These are phyloP conservation scores for Hippocampus abdominalis DNA, from an alignment of 2,113 vertebrate species.

Conservation along the genomic window DNA sequence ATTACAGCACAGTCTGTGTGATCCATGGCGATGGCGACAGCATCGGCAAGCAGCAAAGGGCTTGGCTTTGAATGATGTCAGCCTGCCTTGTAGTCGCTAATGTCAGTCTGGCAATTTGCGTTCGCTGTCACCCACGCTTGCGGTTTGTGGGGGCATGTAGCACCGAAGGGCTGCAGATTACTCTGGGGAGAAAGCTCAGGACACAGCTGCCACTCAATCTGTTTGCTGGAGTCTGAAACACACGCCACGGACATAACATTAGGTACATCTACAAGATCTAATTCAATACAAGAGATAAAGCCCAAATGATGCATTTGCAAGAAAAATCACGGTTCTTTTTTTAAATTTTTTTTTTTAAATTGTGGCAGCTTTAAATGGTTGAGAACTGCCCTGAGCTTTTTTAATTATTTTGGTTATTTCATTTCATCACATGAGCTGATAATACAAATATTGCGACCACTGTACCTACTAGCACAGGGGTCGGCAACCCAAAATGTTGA, in stretches of 20 bases:
- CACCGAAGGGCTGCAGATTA: conserved; percentile 18
- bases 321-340: neutral
- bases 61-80: conserved; percentile 20
- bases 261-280: neutral
- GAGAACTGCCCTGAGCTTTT: no score
- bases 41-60: neutral
- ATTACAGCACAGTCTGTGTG: conserved; percentile 16
- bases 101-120: conserved; percentile 31
- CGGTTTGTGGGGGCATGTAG: conserved; percentile 18
- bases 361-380: neutral
- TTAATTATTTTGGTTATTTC: neutral
- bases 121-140: conserved; percentile 16
- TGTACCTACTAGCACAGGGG: no score
- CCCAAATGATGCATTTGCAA: neutral
- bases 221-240: conserved; percentile 8
- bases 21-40: conserved; percentile 30
- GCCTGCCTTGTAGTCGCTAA: conserved; percentile 26
- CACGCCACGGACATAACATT: neutral
- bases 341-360: no score
- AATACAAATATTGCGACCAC: neutral
- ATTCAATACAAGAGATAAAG: neutral
- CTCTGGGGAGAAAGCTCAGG: conserved; percentile 16
- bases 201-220: conserved; percentile 35
- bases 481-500: no score
- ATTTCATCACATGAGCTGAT: neutral